Evolutionary conservation across 1,140 invertebrate species (phyloP).

Genomic region (Neodiprion virginianus): DNA sequence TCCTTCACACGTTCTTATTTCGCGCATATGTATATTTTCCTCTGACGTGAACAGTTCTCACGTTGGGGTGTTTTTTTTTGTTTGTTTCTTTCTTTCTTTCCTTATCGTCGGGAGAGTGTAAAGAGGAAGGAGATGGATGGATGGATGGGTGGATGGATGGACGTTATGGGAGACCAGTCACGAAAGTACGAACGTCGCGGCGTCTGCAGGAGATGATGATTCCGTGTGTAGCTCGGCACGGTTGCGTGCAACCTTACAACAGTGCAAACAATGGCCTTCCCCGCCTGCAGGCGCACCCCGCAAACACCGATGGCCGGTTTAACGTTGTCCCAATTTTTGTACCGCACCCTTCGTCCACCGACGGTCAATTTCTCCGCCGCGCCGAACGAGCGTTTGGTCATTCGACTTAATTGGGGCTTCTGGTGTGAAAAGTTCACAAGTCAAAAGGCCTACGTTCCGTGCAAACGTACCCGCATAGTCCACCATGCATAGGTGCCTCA

Average conservation of each 20-base stretch:
- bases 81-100: no score
- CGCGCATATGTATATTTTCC: no score
- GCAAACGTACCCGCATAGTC: conserved; percentile 12
- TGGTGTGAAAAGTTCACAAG: conserved; percentile 41
- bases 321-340: conserved; percentile 48
- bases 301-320: conserved; percentile 33
- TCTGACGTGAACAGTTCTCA: no score
- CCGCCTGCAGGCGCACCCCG: conserved; percentile 37
- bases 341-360: conserved; percentile 34
- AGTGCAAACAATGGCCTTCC: conserved; percentile 38
- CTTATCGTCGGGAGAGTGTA: no score
- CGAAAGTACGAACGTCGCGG: not conserved
- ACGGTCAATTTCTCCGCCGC: conserved; percentile 40
- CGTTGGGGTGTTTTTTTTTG: no score
- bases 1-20: no score
- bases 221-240: not conserved
- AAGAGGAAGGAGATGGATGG: no score
- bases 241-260: conserved; percentile 13
- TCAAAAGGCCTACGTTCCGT: conserved; percentile 34
- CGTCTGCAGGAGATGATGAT: not conserved
- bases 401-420: conserved; percentile 48
- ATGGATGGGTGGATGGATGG: no score
- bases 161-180: not conserved
- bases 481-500: no score
- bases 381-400: conserved; percentile 38